These are phyloP conservation scores for Ovis canadensis DNA, from an alignment of 2,113 vertebrate genomes.

Conservation along the genomic window DNA sequence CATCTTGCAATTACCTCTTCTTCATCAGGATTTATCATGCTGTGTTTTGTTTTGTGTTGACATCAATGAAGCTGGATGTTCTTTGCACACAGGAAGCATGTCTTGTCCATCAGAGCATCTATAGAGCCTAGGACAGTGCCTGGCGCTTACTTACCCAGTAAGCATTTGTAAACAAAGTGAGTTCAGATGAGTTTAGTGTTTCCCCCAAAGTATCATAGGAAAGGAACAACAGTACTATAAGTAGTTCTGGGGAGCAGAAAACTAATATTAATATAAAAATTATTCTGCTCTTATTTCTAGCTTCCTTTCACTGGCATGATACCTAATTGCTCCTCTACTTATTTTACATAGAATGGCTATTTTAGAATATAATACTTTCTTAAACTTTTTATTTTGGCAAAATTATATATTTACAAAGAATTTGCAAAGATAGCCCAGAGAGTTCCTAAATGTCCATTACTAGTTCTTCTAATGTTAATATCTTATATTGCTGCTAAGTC, in stretches of 20 bases:
- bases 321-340: not conserved
- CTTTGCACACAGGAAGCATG: not conserved
- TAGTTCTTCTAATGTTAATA: not conserved
- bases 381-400: conserved; percentile 16
- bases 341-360: not conserved
- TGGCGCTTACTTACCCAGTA: not conserved
- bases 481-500: not conserved
- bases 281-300: not conserved
- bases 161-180: not conserved
- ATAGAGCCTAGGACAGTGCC: not conserved
- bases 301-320: not conserved
- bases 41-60: not conserved
- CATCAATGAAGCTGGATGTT: not conserved
- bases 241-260: not conserved
- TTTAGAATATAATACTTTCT: conserved; percentile 5
- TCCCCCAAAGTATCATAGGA: not conserved
- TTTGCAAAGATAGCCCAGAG: not conserved
- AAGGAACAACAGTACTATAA: not conserved
- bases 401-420: conserved; percentile 27
- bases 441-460: not conserved
- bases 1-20: not conserved
- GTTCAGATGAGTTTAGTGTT: not conserved
- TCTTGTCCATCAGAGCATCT: not conserved
- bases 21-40: not conserved
- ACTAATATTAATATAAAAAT: not conserved